A percentile compares a stretch with the other conserved stretches of the same genome.
These are phyloP conservation scores for Pygoscelis antarcticus DNA, from an alignment of 2,113 vertebrate species.

Conservation along the genomic window DNA sequence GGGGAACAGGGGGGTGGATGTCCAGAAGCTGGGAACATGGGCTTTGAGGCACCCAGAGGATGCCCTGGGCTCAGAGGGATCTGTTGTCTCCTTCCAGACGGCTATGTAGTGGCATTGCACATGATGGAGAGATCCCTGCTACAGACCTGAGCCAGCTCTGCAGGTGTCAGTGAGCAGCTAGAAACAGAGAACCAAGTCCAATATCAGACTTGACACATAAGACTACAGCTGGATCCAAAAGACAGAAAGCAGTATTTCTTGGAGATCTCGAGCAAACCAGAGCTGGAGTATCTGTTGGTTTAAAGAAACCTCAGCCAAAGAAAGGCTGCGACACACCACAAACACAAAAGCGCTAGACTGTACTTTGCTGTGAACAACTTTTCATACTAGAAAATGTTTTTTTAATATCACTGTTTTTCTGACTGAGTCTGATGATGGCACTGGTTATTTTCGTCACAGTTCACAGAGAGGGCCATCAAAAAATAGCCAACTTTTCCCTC, in stretches of 20 bases:
- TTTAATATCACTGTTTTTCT: neutral
- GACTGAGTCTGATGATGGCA: neutral
- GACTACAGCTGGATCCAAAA: neutral
- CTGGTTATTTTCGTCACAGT: slow-evolving; percentile 27
- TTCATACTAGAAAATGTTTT: neutral
- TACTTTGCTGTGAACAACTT: neutral
- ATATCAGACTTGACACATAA: rapidly evolving
- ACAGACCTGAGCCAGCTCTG: neutral
- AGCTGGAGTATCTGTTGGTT: neutral
- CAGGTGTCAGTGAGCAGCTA: neutral
- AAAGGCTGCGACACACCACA: neutral
- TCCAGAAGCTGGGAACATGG: neutral
- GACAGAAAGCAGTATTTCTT: neutral
- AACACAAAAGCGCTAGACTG: rapidly evolving
- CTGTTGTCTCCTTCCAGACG: neutral
- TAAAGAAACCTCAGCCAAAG: neutral
- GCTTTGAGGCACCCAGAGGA: neutral
- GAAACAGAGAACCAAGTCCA: neutral
- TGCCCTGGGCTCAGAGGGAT: neutral
- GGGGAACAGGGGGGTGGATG: neutral
- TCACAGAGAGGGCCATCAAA: slow-evolving; percentile 9
- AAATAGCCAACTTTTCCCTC: slow-evolving; percentile 5
- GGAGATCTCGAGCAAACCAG: neutral
- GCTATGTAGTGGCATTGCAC: neutral
- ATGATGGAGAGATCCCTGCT: neutral